These are phyloP conservation scores for Gallinago undulata DNA, from an alignment of 2,113 vertebrate species.

Conservation along the genomic window DNA sequence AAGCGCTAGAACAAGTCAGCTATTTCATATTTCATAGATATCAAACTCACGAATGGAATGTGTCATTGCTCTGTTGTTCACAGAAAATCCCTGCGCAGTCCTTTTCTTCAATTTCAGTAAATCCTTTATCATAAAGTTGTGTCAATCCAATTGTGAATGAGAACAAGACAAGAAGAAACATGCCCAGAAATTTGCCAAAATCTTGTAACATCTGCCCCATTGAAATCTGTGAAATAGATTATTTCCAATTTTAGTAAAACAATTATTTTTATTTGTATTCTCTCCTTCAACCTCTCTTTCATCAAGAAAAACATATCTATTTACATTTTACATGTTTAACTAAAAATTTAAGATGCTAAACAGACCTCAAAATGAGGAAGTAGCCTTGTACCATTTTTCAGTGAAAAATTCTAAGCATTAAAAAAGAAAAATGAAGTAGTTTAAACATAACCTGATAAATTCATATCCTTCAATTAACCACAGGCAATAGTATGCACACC, in stretches of 20 bases:
- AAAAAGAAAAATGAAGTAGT: neutral
- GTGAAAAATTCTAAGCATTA: neutral
- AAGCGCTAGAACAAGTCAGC: neutral
- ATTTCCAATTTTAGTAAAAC: slow-evolving; percentile 14
- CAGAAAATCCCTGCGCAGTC: slow-evolving; percentile 96
- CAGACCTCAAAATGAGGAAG: neutral
- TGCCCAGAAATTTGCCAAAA: slow-evolving; percentile 97
- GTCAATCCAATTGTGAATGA: slow-evolving; percentile 98
- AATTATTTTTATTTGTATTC: neutral
- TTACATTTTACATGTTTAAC: neutral
- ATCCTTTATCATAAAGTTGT: slow-evolving; percentile 91
- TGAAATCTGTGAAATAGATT: slow-evolving; percentile 84
- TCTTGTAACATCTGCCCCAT: slow-evolving; percentile 99
- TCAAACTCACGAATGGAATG: slow-evolving; percentile 90
- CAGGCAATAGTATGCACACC: neutral
- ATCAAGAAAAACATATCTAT: neutral
- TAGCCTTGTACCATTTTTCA: neutral
- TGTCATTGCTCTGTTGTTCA: slow-evolving; percentile 91
- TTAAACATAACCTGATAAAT: neutral
- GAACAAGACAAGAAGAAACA: slow-evolving; percentile 96
- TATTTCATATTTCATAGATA: neutral
- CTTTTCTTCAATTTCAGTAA: slow-evolving; percentile 75
- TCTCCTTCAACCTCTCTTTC: neutral
- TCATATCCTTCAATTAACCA: neutral
- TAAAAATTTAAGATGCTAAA: neutral